These are phyloP conservation scores for Pygoscelis adeliae DNA, from an alignment of 2,113 vertebrate genomes.

Conservation along the genomic window DNA sequence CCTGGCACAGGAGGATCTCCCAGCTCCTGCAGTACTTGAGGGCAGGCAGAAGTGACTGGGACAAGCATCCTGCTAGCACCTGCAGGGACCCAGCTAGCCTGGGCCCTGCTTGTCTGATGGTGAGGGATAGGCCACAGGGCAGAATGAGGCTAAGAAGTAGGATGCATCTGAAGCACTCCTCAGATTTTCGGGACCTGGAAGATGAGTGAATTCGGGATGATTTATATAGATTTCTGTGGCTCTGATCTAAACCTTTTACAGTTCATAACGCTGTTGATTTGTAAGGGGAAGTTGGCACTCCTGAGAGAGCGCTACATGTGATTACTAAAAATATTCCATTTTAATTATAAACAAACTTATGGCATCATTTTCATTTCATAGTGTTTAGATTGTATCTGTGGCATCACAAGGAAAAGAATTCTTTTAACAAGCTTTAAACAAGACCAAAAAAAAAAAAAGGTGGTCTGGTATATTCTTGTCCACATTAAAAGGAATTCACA, in stretches of 20 bases:
- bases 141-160: not conserved
- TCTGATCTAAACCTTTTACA: not conserved
- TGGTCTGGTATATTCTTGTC: not conserved
- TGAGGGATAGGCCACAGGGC: not conserved
- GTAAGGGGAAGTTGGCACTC: not conserved
- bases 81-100: not conserved
- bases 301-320: not conserved
- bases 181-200: not conserved
- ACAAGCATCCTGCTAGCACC: not conserved
- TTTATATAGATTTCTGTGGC: not conserved
- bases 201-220: not conserved
- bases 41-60: not conserved
- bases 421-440: constrained; percentile 3
- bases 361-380: constrained; percentile 28
- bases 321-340: not conserved
- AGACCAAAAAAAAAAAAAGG: constrained; percentile 15
- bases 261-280: not conserved
- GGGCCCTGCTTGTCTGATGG: not conserved
- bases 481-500: not conserved
- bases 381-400: constrained; percentile 25
- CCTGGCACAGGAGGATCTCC: not conserved
- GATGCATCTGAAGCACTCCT: not conserved
- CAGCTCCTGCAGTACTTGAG: not conserved
- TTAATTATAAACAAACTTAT: constrained; percentile 1
- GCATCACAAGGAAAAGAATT: not conserved